These are phyloP conservation scores for Phymorhynchus buccinoides DNA, from an alignment of 1,140 invertebrate genomes.

Conservation along the genomic window DNA sequence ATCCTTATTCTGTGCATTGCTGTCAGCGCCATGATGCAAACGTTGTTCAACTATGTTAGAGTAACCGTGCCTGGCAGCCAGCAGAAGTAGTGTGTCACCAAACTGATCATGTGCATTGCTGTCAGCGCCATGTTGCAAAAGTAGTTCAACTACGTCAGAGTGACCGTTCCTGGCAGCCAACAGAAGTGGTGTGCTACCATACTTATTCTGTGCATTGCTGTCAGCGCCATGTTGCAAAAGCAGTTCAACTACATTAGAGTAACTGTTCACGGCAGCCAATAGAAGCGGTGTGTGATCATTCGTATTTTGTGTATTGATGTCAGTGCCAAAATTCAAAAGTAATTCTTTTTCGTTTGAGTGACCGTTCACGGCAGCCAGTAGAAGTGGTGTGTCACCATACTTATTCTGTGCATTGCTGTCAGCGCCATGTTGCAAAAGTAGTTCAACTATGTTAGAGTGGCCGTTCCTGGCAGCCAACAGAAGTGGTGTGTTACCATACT, in stretches of 20 bases:
- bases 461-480: too few relatives aligned
- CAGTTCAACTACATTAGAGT: too few relatives aligned
- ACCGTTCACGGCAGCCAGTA: background rate
- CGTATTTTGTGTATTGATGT: background rate
- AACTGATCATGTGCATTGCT: background rate
- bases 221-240: too few relatives aligned
- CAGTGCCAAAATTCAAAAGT: background rate
- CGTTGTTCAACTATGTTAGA: background rate
- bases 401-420: background rate
- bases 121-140: background rate
- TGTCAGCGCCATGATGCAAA: background rate
- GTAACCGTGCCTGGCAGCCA: background rate
- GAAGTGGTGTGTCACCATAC: background rate
- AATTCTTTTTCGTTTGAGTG: background rate
- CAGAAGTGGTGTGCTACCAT: too few relatives aligned
- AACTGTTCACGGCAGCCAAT: too few relatives aligned
- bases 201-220: too few relatives aligned
- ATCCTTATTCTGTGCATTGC: background rate
- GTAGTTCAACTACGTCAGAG: background rate
- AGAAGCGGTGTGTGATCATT: background rate
- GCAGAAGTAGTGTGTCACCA: background rate
- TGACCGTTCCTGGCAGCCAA: background rate
- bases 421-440: background rate
- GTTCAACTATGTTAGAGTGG: too few relatives aligned
- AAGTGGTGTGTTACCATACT: too few relatives aligned